Conservation (phyloP, 2,888 invertebrate genomes). For the Scaptomyza parva region DNA sequence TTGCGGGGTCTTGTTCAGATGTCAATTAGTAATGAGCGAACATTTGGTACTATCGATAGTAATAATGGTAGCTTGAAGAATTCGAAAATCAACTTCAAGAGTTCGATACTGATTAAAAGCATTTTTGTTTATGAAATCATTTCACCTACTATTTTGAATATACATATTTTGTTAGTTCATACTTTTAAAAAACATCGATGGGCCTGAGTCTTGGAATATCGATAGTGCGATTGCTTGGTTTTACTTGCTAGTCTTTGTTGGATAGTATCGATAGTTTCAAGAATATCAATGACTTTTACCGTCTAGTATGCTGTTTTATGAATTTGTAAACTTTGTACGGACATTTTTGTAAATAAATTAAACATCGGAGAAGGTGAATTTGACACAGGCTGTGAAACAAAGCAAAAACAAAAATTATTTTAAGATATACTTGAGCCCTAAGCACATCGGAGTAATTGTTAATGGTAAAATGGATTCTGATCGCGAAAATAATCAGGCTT, state of each 20-base stretch:
- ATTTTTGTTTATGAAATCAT: no score
- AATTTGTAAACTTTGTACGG: neutral
- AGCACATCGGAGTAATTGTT: neutral
- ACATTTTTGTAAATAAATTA: neutral
- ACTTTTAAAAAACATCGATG: no score
- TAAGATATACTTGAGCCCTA: neutral
- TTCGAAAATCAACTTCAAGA: no score
- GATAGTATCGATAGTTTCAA: neutral
- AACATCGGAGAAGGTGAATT: neutral
- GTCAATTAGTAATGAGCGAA: no score
- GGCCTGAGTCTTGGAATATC: no score
- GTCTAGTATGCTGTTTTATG: neutral
- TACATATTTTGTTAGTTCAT: no score
- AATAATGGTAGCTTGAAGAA: no score
- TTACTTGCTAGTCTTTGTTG: neutral
- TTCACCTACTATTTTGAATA: no score
- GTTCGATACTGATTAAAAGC: no score
- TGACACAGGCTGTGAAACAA: neutral
- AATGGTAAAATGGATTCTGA: conserved; percentile 12
- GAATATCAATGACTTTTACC: neutral
- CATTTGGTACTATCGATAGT: no score
- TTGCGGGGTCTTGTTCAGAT: no score
- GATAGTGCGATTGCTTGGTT: neutral
- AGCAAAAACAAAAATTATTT: neutral
- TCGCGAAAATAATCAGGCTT: conserved; percentile 13